A percentile compares a stretch with the other conserved stretches of the same genome.
These are phyloP conservation scores for Drosophila persimilis DNA, from an alignment of 1,140 invertebrate genomes.

Conservation along the genomic window DNA sequence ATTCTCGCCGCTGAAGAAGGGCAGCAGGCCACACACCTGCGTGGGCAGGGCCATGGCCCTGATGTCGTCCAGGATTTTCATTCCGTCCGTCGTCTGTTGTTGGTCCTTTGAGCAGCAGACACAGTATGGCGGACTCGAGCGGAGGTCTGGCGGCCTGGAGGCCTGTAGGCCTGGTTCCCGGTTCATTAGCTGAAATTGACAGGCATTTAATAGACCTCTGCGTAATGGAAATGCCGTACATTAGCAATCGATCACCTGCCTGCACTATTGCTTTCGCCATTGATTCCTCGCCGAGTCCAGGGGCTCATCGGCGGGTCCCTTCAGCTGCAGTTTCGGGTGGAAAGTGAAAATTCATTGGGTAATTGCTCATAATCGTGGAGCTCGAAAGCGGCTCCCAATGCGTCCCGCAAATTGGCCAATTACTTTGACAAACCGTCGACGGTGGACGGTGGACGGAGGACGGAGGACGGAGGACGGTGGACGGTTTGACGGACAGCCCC, in stretches of 20 bases:
- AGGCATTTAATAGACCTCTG: too few species aligned
- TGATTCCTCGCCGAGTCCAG: too few species aligned
- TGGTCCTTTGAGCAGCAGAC: too few species aligned
- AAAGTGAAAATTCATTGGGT: constrained; percentile 33
- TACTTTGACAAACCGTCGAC: constrained; percentile 50
- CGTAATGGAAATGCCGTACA: too few species aligned
- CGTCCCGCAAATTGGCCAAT: constrained; percentile 33
- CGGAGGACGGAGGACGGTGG: not conserved
- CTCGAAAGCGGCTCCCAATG: constrained; percentile 31
- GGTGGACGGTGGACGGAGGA: constrained; percentile 7
- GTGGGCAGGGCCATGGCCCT: constrained; percentile 21
- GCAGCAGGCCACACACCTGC: constrained; percentile 50
- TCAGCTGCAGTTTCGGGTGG: constrained; percentile 15
- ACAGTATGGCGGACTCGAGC: too few species aligned
- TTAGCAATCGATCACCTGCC: too few species aligned
- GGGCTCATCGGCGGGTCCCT: too few species aligned
- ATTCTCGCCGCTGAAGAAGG: constrained; percentile 41
- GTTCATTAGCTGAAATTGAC: too few species aligned
- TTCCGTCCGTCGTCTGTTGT: not conserved
- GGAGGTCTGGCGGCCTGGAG: too few species aligned
- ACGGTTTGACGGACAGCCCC: constrained; percentile 8
- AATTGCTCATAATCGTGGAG: constrained; percentile 39
- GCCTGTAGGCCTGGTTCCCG: too few species aligned
- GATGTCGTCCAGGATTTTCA: constrained; percentile 58
- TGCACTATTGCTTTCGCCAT: too few species aligned